Percentiles rank a stretch among this genome's conserved stretches.
phyloP scores from a whole-genome alignment of 2,888 invertebrate genomes.

The Leucania comma region DNA sequence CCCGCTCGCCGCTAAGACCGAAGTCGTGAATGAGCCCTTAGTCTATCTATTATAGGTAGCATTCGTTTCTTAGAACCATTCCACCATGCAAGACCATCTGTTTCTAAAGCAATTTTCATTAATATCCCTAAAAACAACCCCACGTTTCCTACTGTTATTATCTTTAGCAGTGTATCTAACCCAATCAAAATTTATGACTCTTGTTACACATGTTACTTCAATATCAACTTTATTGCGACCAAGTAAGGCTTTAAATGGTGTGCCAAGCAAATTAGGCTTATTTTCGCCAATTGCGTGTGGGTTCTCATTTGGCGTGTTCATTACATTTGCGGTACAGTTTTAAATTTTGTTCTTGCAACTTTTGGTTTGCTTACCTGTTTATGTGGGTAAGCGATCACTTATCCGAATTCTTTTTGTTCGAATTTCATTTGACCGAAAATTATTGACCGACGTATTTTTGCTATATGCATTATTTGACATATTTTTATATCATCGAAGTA shows the following conservation, averaged over 20 bases:
- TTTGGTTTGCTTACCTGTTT: slow-evolving; percentile 4
- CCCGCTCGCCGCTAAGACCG: too few species aligned
- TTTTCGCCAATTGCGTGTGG: slow-evolving; percentile 64
- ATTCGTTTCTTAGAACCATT: slow-evolving; percentile 6
- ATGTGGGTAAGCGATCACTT: too few species aligned
- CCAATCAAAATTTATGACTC: slow-evolving; percentile 63
- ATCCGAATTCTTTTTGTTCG: too few species aligned
- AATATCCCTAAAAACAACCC: slow-evolving; percentile 55
- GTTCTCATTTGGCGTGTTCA: slow-evolving; percentile 63
- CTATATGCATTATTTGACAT: too few species aligned
- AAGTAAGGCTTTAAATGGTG: slow-evolving; percentile 22
- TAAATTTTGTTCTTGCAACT: slow-evolving; percentile 51
- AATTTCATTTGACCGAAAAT: too few species aligned
- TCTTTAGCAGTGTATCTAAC: slow-evolving; percentile 53
- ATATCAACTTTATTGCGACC: slow-evolving; percentile 29
- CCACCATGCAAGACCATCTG: slow-evolving; percentile 28
- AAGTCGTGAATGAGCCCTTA: too few species aligned
- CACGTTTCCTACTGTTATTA: slow-evolving; percentile 56
- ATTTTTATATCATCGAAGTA: too few species aligned
- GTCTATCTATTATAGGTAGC: neutral
- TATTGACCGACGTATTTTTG: too few species aligned
- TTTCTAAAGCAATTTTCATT: slow-evolving; percentile 53
- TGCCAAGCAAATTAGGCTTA: slow-evolving; percentile 36
- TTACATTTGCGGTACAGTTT: slow-evolving; percentile 61
- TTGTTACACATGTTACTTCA: neutral